Evolutionary conservation across 2,113 vertebrate genomes (phyloP).

Genomic region (Amphiprion percula): DNA sequence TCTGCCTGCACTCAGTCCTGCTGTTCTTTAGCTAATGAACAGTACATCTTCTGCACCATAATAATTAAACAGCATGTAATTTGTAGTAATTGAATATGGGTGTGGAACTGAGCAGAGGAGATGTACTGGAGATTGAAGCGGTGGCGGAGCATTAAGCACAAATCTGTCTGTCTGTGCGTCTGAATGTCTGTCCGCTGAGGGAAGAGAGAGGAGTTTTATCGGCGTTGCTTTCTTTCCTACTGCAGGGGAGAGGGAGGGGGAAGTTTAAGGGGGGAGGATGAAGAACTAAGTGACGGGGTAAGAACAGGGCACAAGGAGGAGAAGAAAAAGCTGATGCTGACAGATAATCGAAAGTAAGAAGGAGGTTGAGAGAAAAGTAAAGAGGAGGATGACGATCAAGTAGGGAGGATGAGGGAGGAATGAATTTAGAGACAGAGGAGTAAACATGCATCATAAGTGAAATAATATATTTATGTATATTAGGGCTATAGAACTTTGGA

Average conservation of each 20-base stretch:
- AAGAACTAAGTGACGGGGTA: conserved; percentile 20
- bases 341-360: background rate
- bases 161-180: conserved; percentile 20
- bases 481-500: too few species aligned
- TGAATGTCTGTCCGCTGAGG: conserved; percentile 4
- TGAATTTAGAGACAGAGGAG: too few species aligned
- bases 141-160: conserved; percentile 19
- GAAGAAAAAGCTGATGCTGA: background rate
- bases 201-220: conserved; percentile 19
- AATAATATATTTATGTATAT: background rate
- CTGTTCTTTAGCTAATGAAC: conserved; percentile 70
- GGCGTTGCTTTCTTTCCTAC: conserved; percentile 17
- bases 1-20: conserved; percentile 38
- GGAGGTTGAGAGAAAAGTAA: background rate
- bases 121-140: conserved; percentile 52
- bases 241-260: background rate
- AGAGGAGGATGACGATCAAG: background rate
- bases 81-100: conserved; percentile 69
- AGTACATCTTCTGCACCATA: conserved; percentile 48
- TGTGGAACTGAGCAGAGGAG: conserved; percentile 47
- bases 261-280: background rate
- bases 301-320: background rate
- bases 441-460: background rate
- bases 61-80: conserved; percentile 75
- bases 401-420: background rate